Percentiles rank a stretch among this genome's conserved stretches.
Evolutionary conservation across 2,888 invertebrate species (phyloP).

Genomic region (Camptogramma bilineatum): DNA sequence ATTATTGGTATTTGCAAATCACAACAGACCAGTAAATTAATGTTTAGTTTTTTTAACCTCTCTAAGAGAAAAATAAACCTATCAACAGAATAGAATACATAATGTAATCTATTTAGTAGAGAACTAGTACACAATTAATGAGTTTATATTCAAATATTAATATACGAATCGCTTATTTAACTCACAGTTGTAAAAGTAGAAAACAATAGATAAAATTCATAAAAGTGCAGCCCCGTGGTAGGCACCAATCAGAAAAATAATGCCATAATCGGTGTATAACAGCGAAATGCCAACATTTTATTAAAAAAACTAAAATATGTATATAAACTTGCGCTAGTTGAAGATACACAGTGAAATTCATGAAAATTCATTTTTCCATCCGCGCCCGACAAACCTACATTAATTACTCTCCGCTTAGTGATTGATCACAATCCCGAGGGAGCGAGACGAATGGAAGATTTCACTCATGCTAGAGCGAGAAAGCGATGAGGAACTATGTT

Average conservation of each 20-base stretch:
- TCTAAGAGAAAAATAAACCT: too few relatives aligned
- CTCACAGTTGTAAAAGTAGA: not conserved
- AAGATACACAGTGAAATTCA: not conserved
- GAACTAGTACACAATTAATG: not conserved
- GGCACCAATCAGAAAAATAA: slow-evolving; percentile 5
- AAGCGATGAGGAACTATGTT: slow-evolving; percentile 16
- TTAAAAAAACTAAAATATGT: not conserved
- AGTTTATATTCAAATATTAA: not conserved
- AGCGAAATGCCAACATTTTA: not conserved
- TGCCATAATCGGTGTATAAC: not conserved
- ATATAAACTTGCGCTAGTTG: not conserved
- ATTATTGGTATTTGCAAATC: too few relatives aligned
- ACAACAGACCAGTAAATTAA: too few relatives aligned
- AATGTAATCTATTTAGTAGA: too few relatives aligned
- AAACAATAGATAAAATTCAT: not conserved
- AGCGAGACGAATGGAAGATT: slow-evolving; percentile 18
- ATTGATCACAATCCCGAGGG: slow-evolving; percentile 38
- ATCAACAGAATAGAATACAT: too few relatives aligned
- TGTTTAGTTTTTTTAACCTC: too few relatives aligned
- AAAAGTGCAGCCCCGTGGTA: not conserved
- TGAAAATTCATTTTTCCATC: slow-evolving; percentile 21
- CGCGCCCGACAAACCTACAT: slow-evolving; percentile 17
- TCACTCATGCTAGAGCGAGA: slow-evolving; percentile 14
- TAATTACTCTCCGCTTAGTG: slow-evolving; percentile 33
- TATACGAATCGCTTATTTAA: not conserved